Evolutionary conservation across 1,140 invertebrate genomes (phyloP), one percentile per base, ranked within the genome.

Genomic region (Tribolium madens): DNA sequence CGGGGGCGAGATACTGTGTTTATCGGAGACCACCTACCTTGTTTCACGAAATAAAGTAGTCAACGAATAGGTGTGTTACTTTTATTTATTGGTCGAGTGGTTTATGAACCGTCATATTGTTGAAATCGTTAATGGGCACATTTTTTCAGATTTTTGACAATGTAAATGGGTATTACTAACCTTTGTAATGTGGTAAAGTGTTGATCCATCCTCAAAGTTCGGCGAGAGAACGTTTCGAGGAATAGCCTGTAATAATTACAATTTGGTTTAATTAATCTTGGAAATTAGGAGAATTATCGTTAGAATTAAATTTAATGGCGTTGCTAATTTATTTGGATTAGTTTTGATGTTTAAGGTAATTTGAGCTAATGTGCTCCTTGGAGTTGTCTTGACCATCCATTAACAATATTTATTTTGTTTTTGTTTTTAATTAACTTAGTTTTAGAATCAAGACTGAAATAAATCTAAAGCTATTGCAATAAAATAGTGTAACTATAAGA

Each of bases 1-100:
- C 78, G 78, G 74, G 80, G 78, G 78, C 73, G 68, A 81, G 80
- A 81, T 81, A 76, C 64, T 64, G 75, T 76, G 75, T 76, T 75
- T 79, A 60, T 76, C 74, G 48, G 76, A 73, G 79, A 80, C 79
- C 79, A 80, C 79, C 79, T 80, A 80, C 77, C 78, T 73, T 74
- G 76, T 68, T 73, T 50, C 70, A 73, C 52, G 17, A 77, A 64
- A 77, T 77, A 77, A 77, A 77, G 48, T 64, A 77, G 70, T 74
- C 76, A 57, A 77, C 76, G 13, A 9, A 75, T 17, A 26, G 7
- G 57, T 64, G 57, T 33, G 21, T 57, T 18, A 57, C 21, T 18
- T 13, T 64, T 64, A 64, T 64, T 64, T 64, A 64, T 64, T 64
- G 26, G 10, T 12, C 21, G 6, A 33, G 57, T 18, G 12, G 18